A percentile compares a stretch with the other conserved stretches of the same genome.
Conservation (phyloP, 2,797 vertebrate species). For the Lemur catta region DNA sequence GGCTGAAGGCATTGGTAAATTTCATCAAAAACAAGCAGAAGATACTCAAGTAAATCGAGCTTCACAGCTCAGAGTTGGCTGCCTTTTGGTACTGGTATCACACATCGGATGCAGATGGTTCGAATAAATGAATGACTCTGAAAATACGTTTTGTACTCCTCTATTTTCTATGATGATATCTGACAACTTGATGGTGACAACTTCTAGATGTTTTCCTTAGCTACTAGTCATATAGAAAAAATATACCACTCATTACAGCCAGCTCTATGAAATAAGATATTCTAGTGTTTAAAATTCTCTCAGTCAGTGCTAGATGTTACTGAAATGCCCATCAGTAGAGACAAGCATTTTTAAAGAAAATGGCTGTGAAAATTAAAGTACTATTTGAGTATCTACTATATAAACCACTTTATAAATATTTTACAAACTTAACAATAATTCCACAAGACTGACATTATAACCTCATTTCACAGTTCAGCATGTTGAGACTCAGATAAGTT, state of each 20-base stretch:
- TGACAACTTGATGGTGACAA: not conserved
- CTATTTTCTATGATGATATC: not conserved
- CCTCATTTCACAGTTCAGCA: not conserved
- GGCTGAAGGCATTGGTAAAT: not conserved
- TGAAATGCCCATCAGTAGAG: not conserved
- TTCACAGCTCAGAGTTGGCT: not conserved
- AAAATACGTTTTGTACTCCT: not conserved
- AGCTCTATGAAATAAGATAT: constrained; percentile 2
- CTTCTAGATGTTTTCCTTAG: constrained; percentile 11
- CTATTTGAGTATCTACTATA: not conserved
- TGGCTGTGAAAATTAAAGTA: not conserved
- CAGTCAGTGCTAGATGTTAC: not conserved
- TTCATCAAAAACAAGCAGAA: not conserved
- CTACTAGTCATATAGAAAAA: constrained; percentile 39
- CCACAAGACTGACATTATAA: not conserved
- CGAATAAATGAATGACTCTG: not conserved
- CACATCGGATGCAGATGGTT: not conserved
- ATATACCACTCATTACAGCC: not conserved
- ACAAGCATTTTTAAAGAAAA: not conserved
- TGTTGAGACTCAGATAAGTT: not conserved
- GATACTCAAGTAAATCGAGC: not conserved
- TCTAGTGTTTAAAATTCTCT: constrained; percentile 26
- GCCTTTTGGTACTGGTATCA: not conserved
- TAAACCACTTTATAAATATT: not conserved
- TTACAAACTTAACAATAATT: constrained; percentile 40